Evolutionary conservation across 2,888 invertebrate species (phyloP).

Genomic region (Tortricodes alternella): DNA sequence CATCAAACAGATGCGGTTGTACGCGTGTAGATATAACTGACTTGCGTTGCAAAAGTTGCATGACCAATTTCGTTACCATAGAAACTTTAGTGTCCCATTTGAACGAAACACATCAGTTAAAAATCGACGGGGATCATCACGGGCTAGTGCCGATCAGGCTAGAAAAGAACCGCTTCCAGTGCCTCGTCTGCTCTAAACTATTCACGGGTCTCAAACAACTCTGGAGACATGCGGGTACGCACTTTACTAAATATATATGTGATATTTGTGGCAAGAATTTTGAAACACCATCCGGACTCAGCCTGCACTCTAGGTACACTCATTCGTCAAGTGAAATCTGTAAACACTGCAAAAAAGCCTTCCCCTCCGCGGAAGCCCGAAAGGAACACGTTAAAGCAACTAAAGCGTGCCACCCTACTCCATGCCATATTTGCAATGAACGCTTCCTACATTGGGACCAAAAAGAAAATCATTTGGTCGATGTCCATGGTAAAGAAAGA

Average conservation of each 20-base stretch:
- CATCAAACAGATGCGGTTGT: not conserved
- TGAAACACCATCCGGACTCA: slow-evolving; percentile 23
- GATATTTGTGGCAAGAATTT: slow-evolving; percentile 32
- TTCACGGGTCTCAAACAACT: slow-evolving; percentile 17
- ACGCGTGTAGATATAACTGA: slow-evolving; percentile 21
- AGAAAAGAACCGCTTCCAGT: slow-evolving; percentile 9
- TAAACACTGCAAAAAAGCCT: slow-evolving; percentile 22
- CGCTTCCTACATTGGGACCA: slow-evolving; percentile 18
- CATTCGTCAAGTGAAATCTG: slow-evolving; percentile 16
- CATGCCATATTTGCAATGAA: slow-evolving; percentile 21
- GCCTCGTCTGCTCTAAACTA: slow-evolving; percentile 11
- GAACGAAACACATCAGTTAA: not conserved
- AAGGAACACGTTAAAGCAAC: slow-evolving; percentile 18
- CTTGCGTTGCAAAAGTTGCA: slow-evolving; percentile 14
- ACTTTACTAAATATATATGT: slow-evolving; percentile 25
- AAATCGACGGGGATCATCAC: slow-evolving; percentile 3
- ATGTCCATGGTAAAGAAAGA: slow-evolving; percentile 22
- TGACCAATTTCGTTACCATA: not conserved
- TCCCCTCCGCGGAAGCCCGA: slow-evolving; percentile 12
- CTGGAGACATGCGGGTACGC: slow-evolving; percentile 4
- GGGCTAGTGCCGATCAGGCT: slow-evolving; percentile 15
- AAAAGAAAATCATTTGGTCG: slow-evolving; percentile 20
- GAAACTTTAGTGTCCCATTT: slow-evolving; percentile 8
- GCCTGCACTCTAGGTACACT: slow-evolving; percentile 1
- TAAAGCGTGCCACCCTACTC: slow-evolving; percentile 25